Evolutionary conservation across 2,113 vertebrate species (phyloP), one percentile per base, ranked within the genome.

Genomic region (Phrynosoma blainvillii): DNA sequence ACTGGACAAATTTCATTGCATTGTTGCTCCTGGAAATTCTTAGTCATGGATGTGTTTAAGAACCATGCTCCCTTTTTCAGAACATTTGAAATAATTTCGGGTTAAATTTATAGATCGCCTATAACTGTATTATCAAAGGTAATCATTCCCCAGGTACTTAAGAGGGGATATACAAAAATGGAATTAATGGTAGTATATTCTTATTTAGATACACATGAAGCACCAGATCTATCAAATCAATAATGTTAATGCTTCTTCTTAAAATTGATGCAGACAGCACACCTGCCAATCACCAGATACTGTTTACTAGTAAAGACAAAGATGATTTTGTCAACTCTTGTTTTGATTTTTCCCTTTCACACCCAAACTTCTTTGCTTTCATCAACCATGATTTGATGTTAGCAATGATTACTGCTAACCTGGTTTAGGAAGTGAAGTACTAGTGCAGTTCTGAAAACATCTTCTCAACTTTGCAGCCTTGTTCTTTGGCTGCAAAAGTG

Each of bases 1-100:
- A 25, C 79, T 25, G 32, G 84, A 59, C 73, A 92, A 93, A 79
- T 88, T 87, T 90, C 36, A 86, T 5, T 32, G 1, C 92, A 73
- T 36, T 93, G 3, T 76, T 5, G 14, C 86, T 94, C 89, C 87
- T 92, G 89, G 92, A 94, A 92, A 89, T 90, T 93, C 65, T 87
- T 86, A 90, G 40, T 93, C 75, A 79, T 65, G 9, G 85, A 88
- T 68, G 47, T 30, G 82, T 36, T 83, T 25, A 92, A 89, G 85
- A 86, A 77, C 74, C 86, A 23, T 88, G 2, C 20, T 66, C 76
- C 86, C 71, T 82, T 40, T 89, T 92, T 42, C 25, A 20, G n/a
- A 0, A 87, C 66, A 90, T 20, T 70, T 75, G 87, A 87, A 11
- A 1, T 6, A 9, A 79, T 30, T 52, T 68, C 4, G 73, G 54